Base-by-base conservation (phyloP, 2,888 invertebrate species). In the Dryobota labecula region DNA sequence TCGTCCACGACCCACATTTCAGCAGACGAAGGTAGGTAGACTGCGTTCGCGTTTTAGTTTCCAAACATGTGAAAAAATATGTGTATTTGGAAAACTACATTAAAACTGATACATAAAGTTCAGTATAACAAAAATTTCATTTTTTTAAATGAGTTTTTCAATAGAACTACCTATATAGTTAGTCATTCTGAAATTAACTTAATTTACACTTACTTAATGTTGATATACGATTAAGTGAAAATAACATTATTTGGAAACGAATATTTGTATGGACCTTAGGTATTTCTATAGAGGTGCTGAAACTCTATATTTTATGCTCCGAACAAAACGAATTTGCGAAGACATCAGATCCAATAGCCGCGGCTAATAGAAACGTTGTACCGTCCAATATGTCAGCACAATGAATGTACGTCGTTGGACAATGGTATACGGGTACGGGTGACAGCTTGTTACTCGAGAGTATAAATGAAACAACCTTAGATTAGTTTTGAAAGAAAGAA, bases 331-430 rank as follows among this genome's bases (percentile, higher is more conserved):
- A 67, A 56, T 76, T 43, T 61, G 76, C 24, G 18, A 38, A 58
- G 54, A 66, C 70, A 70, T 82, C 65, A 38, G 24, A 66, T 60
- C 77, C 56, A 68, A 71, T 64, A 67, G 49, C 63, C 54, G 43
- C 13, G 13, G 36, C 49, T 62, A 76, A 74, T 73, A 64, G 66
- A 70, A 75, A 66, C 6, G 47, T 61, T 58, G 43, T 65, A 49
- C 43, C n/a, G 57, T 62, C 68, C 65, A 63, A 80, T 68, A 82
- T 60, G 51, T 78, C 69, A 78, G 38, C 51, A 73, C 73, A 61
- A 72, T 73, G 13, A 73, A 68, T 82, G 60, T 62, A 49, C 63
- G 65, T 49, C 41, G 24, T n/a, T 38, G 51, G 70, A 68, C 53
- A 63, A 1, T 45, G 47, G 61, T 79, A 57, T 47, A 66, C 49